Base-by-base conservation (phyloP, 2,888 invertebrate species). In the Rotaria macrura region DNA sequence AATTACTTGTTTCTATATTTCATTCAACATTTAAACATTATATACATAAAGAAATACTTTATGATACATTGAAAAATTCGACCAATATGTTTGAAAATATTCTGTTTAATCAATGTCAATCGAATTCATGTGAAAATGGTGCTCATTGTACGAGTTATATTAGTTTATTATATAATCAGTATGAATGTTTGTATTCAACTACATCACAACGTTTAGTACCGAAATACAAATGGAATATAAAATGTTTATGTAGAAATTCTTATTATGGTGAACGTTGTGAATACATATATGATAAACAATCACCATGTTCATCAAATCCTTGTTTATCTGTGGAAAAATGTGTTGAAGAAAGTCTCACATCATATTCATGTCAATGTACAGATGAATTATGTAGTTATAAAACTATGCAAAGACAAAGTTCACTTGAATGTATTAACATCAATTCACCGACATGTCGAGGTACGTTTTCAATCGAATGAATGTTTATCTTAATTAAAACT, bases 361-460 rank as follows among this genome's bases (percentile, higher is more conserved):
- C n/a, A n/a, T 79, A 79, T 43, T 25, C 40, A 43, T 79, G 79
- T 79, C 43, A 79, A 43, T 79, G 79, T 43, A 43, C 43, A 23
- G 43, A 79, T 79, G 43, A 79, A n/a, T 25, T n/a, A 79, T 79
- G 79, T 43, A 43, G n/a, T 79, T 23, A 79, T 65, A 34, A 79
- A 2, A 20, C 25, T 43, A 25, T 20, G 25, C 5, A 20, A 10
- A 12, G 25, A 9, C 10, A 79, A 43, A 43, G n/a, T 43, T 43
- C 79, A 25, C n/a, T 43, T 20, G 43, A 79, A 79, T 79, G 79
- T n/a, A 40, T 79, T 12, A 79, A 79, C 43, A 43, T n/a, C 9
- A 40, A 79, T 43, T 79, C 79, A 43, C 79, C 79, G 43, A 79
- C 79, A 79, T 79, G 79, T 43, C 40, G 79, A 43, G 25, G 79